Percentiles rank a stretch among this genome's conserved stretches.
Evolutionary conservation across 2,113 vertebrate species (phyloP).

Genomic region (Sapayoa aenigma): DNA sequence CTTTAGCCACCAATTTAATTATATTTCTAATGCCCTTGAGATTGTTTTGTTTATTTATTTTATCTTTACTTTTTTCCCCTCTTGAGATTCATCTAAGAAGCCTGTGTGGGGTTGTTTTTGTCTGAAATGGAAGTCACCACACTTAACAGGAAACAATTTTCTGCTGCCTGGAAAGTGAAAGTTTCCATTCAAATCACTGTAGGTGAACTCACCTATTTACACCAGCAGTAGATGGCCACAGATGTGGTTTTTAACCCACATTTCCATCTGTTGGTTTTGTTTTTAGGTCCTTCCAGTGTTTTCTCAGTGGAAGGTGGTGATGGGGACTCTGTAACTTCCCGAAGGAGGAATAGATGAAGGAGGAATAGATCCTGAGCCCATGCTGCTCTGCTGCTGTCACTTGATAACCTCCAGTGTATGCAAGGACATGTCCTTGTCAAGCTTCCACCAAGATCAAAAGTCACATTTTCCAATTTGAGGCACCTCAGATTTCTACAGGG

Average conservation of each 20-base stretch:
- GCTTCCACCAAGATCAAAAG: not conserved
- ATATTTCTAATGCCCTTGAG: not conserved
- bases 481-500: not conserved
- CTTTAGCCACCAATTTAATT: not conserved
- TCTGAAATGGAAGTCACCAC: not conserved
- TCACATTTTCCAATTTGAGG: not conserved
- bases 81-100: not conserved
- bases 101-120: fast-evolving
- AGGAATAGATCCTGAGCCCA: not conserved
- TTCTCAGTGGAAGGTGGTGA: not conserved
- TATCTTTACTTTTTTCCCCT: not conserved
- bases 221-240: not conserved
- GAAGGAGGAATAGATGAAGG: not conserved
- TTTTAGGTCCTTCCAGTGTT: not conserved
- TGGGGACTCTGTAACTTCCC: not conserved
- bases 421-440: not conserved
- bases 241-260: not conserved
- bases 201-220: not conserved
- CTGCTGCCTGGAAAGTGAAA: not conserved
- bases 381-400: not conserved
- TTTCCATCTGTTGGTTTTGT: not conserved
- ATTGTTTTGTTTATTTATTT: not conserved
- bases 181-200: not conserved
- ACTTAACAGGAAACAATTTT: not conserved
- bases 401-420: fast-evolving